Evolutionary conservation across 1,140 invertebrate genomes (phyloP).

Genomic region (Tribolium madens): DNA sequence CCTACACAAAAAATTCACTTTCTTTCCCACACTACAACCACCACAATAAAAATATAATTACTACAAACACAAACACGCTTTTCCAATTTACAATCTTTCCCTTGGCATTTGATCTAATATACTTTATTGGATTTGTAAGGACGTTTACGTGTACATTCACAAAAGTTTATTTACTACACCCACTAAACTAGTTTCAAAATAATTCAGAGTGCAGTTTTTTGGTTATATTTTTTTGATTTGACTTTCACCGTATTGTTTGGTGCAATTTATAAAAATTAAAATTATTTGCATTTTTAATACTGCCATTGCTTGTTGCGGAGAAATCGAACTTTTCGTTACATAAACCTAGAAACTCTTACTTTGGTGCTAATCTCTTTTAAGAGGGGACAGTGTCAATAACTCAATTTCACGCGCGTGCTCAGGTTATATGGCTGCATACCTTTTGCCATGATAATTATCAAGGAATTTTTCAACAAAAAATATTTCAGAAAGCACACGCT

Average conservation of each 20-base stretch:
- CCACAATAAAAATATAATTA: not conserved
- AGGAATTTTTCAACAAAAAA: not conserved
- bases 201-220: not conserved
- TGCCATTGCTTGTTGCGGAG: constrained; percentile 9
- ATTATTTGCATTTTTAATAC: constrained; percentile 29
- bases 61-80: constrained; percentile 2
- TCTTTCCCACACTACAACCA: not conserved
- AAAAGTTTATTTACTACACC: not conserved
- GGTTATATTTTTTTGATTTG: not conserved
- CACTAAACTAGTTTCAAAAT: constrained; percentile 5
- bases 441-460: not conserved
- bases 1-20: not conserved
- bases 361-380: constrained; percentile 1
- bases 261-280: not conserved
- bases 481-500: not conserved
- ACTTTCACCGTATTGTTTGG: constrained; percentile 32
- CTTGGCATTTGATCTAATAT: constrained; percentile 17
- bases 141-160: not conserved
- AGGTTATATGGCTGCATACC: not conserved
- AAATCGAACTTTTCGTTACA: constrained; percentile 33
- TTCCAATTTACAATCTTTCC: constrained; percentile 19
- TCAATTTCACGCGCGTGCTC: constrained; percentile 10
- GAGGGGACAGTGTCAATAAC: not conserved
- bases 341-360: constrained; percentile 34
- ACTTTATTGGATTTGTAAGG: constrained; percentile 23